A percentile compares a stretch with the other conserved stretches of the same genome.
Conservation (phyloP, 2,888 invertebrate genomes). For the Hofmannophila pseudospretella region DNA sequence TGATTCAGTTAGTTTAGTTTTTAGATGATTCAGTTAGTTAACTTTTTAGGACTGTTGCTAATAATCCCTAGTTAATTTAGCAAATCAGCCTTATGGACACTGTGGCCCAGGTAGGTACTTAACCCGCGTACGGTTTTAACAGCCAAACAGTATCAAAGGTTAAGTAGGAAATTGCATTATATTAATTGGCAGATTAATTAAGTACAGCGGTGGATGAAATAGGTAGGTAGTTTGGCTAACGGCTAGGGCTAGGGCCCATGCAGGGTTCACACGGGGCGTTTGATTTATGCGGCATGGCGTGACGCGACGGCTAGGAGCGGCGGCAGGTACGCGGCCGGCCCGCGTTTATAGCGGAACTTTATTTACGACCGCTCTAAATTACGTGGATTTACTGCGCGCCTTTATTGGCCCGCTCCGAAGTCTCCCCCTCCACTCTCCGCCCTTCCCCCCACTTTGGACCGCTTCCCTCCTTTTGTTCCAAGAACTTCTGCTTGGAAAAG, state of each 20-base stretch:
- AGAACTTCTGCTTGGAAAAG: conserved; percentile 42
- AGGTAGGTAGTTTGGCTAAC: conserved; percentile 9
- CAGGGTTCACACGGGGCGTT: conserved; percentile 48
- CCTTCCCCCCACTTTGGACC: conserved; percentile 40
- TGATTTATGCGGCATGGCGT: conserved; percentile 42
- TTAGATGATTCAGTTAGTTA: too few relatives aligned
- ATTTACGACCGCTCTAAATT: conserved; percentile 75
- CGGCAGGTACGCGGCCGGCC: conserved; percentile 63
- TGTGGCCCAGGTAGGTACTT: conserved; percentile 2
- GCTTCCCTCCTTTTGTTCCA: conserved; percentile 41
- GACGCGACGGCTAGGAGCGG: conserved; percentile 42
- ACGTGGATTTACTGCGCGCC: conserved; percentile 75
- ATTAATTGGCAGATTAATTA: conserved; percentile 6
- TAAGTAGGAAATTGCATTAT: conserved; percentile 3
- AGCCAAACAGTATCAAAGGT: conserved; percentile 1
- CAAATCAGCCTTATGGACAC: too few relatives aligned
- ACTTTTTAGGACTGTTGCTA: too few relatives aligned
- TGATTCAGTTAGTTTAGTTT: too few relatives aligned
- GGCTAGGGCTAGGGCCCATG: conserved; percentile 26
- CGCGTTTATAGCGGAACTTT: conserved; percentile 73
- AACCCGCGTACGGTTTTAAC: conserved; percentile 7
- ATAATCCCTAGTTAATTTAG: too few relatives aligned
- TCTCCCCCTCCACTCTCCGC: conserved; percentile 36
- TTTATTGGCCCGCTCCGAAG: conserved; percentile 72
- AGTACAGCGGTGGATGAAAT: not conserved